Conservation (phyloP, 1,140 invertebrate genomes). For the Bacillus rossius region DNA sequence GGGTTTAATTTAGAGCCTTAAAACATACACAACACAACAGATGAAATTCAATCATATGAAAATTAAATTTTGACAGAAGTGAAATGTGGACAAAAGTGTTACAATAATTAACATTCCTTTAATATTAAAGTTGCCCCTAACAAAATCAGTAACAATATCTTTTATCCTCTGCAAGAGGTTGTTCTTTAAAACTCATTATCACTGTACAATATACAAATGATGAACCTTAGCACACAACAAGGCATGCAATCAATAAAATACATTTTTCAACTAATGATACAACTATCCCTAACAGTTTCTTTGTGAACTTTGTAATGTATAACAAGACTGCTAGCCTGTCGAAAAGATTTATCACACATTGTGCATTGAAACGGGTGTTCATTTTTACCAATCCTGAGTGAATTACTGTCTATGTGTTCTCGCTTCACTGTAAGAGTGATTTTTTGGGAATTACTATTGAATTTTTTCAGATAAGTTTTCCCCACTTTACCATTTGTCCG, state of each 20-base stretch:
- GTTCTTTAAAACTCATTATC: no score
- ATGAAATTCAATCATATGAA: no score
- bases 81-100: no score
- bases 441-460: neutral
- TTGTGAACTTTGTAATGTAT: conserved; percentile 2
- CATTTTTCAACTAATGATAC: conserved; percentile 2
- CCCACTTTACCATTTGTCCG: neutral
- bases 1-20: no score
- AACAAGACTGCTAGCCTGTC: conserved; percentile 6
- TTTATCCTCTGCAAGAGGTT: no score
- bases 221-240: neutral
- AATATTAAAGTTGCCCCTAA: no score
- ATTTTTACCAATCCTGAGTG: neutral
- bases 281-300: conserved; percentile 1
- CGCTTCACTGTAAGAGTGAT: neutral
- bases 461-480: neutral
- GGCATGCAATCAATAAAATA: neutral
- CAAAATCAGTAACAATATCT: no score
- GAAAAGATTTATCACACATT: conserved; percentile 5
- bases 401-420: neutral
- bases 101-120: no score
- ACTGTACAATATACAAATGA: neutral
- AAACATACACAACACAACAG: no score
- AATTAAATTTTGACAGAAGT: no score
- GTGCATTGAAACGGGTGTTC: neutral